Evolutionary conservation across 2,113 vertebrate species (phyloP).

Genomic region (Lipotes vexillifer): DNA sequence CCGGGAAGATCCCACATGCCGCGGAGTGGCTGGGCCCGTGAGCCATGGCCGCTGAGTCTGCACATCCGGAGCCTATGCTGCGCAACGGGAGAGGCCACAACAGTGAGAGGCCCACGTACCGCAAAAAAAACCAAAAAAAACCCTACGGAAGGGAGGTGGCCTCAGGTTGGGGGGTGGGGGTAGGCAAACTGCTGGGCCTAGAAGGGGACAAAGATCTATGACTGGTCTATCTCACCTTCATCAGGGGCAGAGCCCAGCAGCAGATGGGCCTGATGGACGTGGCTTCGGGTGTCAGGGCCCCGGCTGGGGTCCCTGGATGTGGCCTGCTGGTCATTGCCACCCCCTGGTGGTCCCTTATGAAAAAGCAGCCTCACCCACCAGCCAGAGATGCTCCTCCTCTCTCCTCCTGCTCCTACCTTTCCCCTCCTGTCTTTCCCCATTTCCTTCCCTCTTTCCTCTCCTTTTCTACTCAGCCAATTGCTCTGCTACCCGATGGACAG

Average conservation of each 20-base stretch:
- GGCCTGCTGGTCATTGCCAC: not conserved
- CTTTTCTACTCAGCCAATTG: not conserved
- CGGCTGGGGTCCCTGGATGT: not conserved
- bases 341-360: not conserved
- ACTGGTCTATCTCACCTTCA: too few species aligned
- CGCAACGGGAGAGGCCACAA: too few species aligned
- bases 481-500: not conserved
- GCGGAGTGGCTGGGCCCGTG: too few species aligned
- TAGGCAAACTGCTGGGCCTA: not conserved
- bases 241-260: not conserved
- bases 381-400: not conserved
- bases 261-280: not conserved
- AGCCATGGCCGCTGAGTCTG: too few species aligned
- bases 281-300: not conserved
- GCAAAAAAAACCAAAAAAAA: not conserved
- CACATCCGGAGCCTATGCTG: too few species aligned
- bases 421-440: too few species aligned
- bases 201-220: not conserved
- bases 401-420: too few species aligned
- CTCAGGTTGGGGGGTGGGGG: not conserved
- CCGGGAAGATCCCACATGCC: too few species aligned
- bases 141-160: not conserved
- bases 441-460: not conserved
- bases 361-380: not conserved
- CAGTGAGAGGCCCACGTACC: too few species aligned